Conservation (phyloP, 2,113 vertebrate species). For the Eulemur macaco region DNA sequence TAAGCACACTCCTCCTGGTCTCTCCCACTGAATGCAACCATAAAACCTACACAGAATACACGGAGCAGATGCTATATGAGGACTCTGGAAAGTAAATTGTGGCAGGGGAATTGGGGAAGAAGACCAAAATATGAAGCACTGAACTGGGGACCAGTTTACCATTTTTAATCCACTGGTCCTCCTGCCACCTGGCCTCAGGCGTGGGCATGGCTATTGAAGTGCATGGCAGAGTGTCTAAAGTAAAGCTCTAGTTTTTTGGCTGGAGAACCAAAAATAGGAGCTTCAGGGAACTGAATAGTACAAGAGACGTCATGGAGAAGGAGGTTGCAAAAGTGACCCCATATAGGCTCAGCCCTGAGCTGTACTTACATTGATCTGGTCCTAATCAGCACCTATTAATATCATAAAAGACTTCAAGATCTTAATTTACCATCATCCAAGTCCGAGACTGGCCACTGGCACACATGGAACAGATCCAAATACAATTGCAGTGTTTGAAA, state of each 20-base stretch:
- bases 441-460: neutral
- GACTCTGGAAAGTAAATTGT: neutral
- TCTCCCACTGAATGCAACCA: neutral
- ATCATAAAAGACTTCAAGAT: neutral
- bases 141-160: neutral
- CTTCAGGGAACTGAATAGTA: neutral
- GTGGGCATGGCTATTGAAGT: neutral
- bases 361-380: neutral
- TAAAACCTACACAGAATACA: neutral
- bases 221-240: neutral
- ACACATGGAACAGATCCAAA: neutral
- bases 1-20: neutral
- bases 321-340: neutral
- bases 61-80: neutral
- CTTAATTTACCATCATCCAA: neutral
- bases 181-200: neutral
- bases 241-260: neutral
- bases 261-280: neutral
- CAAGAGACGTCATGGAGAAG: neutral
- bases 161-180: slow-evolving; percentile 11
- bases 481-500: neutral
- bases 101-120: neutral
- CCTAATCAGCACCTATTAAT: neutral
- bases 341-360: neutral
- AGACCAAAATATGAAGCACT: neutral